These are phyloP conservation scores for Pseudomyrmex concolor DNA, from an alignment of 1,140 invertebrate genomes.

Conservation along the genomic window DNA sequence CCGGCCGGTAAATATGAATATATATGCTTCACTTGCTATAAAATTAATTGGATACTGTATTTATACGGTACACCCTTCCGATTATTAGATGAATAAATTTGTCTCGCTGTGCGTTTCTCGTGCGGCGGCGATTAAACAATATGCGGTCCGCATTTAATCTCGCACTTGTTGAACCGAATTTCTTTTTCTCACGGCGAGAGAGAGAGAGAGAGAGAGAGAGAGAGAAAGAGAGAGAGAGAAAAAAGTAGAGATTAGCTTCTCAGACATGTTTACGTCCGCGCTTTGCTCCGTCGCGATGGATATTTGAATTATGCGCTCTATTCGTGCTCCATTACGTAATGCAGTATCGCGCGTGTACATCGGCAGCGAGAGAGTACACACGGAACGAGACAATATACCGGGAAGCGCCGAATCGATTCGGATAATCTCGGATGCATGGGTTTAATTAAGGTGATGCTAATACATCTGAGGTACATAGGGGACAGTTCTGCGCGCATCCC, in stretches of 20 bases:
- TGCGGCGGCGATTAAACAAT: not conserved
- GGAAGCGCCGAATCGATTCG: slow-evolving; percentile 20
- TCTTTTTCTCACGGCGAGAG: not conserved
- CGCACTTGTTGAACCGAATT: slow-evolving; percentile 4
- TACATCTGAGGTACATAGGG: slow-evolving; percentile 39
- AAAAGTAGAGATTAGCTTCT: not conserved
- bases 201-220: not conserved
- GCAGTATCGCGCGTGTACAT: slow-evolving; percentile 31
- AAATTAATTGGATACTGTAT: slow-evolving; percentile 6
- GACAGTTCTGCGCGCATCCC: slow-evolving; percentile 23
- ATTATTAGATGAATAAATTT: not conserved
- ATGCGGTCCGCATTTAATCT: not conserved
- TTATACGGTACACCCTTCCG: not conserved
- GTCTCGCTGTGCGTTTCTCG: not conserved
- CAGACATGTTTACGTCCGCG: not conserved
- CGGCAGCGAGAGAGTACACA: not conserved
- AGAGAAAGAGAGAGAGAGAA: not conserved
- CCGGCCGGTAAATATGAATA: not conserved
- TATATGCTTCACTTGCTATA: not conserved
- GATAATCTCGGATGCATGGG: slow-evolving; percentile 33
- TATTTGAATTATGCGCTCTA: not conserved
- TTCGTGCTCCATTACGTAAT: not conserved
- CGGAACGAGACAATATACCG: slow-evolving; percentile 16
- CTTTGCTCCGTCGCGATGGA: not conserved
- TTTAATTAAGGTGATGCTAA: slow-evolving; percentile 66